A percentile compares a stretch with the other conserved stretches of the same genome.
Evolutionary conservation across 2,113 vertebrate genomes (phyloP).

Genomic region (Lamprologus tigripictilis): DNA sequence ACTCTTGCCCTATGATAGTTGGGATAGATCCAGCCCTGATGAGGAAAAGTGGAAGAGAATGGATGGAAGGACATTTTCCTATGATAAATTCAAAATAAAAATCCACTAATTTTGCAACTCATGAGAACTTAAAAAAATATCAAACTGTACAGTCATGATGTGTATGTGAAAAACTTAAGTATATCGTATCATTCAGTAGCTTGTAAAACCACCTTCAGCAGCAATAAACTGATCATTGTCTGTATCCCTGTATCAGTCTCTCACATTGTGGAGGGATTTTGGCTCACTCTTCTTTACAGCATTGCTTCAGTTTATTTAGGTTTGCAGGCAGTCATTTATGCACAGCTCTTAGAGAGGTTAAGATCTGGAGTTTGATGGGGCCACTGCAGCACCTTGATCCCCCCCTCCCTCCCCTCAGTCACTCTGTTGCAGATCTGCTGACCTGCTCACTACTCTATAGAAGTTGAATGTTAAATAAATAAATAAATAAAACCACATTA

Average conservation of each 20-base stretch:
- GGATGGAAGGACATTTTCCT: not conserved
- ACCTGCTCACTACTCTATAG: not conserved
- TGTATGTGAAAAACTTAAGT: not conserved
- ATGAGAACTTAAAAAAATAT: not conserved
- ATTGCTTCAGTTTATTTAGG: not conserved
- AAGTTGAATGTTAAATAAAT: not conserved
- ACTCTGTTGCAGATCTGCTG: not conserved
- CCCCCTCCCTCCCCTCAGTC: not conserved
- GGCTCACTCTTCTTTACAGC: not conserved
- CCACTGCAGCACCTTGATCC: not conserved
- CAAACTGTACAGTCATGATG: not conserved
- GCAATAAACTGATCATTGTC: not conserved
- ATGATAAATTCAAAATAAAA: not conserved
- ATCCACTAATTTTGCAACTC: not conserved
- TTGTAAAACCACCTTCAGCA: not conserved
- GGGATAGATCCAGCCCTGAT: not conserved
- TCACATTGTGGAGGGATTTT: not conserved
- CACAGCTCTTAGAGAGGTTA: not conserved
- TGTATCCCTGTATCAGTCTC: not conserved
- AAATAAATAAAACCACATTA: not conserved
- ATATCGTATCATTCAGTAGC: not conserved
- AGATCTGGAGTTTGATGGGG: not conserved
- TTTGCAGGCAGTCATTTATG: not conserved
- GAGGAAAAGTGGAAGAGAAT: not conserved
- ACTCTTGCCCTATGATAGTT: not conserved